phyloP scores from a whole-genome alignment of 2,888 invertebrate species.

The Malacosoma neustria region DNA sequence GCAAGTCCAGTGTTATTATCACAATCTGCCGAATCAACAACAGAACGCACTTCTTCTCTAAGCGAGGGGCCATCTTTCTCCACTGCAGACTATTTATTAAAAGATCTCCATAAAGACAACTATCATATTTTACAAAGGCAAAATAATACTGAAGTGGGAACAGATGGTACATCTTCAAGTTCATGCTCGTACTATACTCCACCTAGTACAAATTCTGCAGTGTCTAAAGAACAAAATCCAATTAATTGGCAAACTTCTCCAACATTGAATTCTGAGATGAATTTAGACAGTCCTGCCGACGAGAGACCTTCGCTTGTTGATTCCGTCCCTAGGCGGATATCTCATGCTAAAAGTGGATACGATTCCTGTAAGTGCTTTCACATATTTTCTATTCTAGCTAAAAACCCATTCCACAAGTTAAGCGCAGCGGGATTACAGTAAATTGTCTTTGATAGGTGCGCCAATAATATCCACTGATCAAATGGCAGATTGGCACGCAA shows the following conservation, averaged over 20 bases:
- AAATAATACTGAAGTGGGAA: slow-evolving; percentile 3
- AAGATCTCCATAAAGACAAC: slow-evolving; percentile 10
- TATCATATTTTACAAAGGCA: slow-evolving; percentile 3
- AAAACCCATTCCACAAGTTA: too few species aligned
- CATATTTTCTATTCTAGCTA: not conserved
- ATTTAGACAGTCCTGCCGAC: slow-evolving; percentile 5
- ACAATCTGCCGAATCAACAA: slow-evolving; percentile 4
- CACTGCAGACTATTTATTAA: slow-evolving; percentile 5
- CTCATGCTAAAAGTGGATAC: slow-evolving; percentile 18
- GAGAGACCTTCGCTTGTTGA: not conserved
- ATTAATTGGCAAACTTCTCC: slow-evolving; percentile 21
- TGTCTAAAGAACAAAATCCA: not conserved
- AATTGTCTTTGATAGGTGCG: slow-evolving; percentile 22
- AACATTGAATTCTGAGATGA: slow-evolving; percentile 20
- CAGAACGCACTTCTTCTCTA: not conserved
- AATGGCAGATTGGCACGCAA: slow-evolving; percentile 57
- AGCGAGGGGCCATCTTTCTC: not conserved
- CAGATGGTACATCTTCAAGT: not conserved
- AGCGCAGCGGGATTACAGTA: not conserved
- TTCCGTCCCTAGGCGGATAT: slow-evolving; percentile 7
- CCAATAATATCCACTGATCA: slow-evolving; percentile 46
- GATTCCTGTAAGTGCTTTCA: slow-evolving; percentile 27
- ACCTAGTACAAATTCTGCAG: slow-evolving; percentile 10
- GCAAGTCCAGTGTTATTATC: slow-evolving; percentile 3
- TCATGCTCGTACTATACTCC: slow-evolving; percentile 12